Base-by-base conservation (phyloP, 2,113 vertebrate genomes). In the Sebastes schlegelii region DNA sequence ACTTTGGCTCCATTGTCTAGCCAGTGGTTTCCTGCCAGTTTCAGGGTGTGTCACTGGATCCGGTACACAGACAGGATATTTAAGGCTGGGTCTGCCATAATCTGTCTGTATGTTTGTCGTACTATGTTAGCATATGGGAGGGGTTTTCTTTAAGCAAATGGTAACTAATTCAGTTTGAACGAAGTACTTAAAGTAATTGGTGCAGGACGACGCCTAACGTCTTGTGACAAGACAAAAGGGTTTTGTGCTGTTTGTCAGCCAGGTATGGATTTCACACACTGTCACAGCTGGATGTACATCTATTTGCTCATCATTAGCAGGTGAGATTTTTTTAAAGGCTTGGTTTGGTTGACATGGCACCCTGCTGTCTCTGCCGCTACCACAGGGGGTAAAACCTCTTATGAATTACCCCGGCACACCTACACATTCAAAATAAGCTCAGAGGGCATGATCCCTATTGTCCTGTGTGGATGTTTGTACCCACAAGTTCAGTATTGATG, bases 1-100 rank as follows among this genome's bases (percentile, higher is more conserved):
- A 49, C 57, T 84, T 62, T 58, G 61, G 46, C 77, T 65, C 5
- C n/a, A 10, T 65, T 82, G 77, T 71, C 73, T 80, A 6, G 16
- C 23, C 19, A 5, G 21, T 40, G 58, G 43, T 64, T 77, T 83
- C 48, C 75, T 80, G 43, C 52, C 54, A 10, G 46, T n/a, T 71
- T 86, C 49, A 46, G 84, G 91, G 91, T 46, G 89, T 91, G 92
- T 69, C 82, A 7, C 68, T 76, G 46, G 42, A 86, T 90, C 84
- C 82, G 80, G 86, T 48, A 69, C n/a, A 78, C 45, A 8, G 54
- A 76, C 74, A 86, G 87, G 88, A 90, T 90, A 72, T 88, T 65
- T 83, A 79, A 84, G 43, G 23, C 75, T 65, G 5, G 51, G 51
- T 51, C 75, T 78, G 19, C 23, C 13, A 10, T 34, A 1, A 10